Conservation (phyloP, 1,140 invertebrate species). For the Dendroctonus ponderosae region DNA sequence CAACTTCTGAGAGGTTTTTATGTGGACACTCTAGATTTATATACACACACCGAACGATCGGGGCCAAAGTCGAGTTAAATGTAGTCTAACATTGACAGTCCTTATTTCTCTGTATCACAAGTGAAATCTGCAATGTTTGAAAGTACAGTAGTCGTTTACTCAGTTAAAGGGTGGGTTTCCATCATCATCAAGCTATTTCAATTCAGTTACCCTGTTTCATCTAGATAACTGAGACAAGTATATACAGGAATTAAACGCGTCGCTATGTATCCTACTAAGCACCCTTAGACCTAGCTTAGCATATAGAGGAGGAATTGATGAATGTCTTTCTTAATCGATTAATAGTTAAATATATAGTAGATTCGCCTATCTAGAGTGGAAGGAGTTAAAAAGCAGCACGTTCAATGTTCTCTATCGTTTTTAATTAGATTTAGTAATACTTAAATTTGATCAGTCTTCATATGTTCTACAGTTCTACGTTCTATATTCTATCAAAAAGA, state of each 20-base stretch:
- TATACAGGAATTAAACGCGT: too few relatives aligned
- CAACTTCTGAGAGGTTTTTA: too few relatives aligned
- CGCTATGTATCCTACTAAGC: too few relatives aligned
- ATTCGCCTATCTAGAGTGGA: constrained; percentile 23
- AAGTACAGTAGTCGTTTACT: too few relatives aligned
- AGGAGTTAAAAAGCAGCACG: constrained; percentile 23
- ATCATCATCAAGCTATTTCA: too few relatives aligned
- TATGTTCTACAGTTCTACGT: constrained; percentile 7
- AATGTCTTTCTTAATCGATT: neutral
- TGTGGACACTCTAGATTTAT: neutral
- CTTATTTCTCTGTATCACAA: constrained; percentile 51
- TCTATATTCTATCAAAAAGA: constrained; percentile 8
- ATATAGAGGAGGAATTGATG: too few relatives aligned
- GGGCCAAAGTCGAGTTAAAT: neutral
- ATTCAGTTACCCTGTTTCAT: too few relatives aligned
- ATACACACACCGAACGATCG: neutral
- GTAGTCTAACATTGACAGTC: constrained; percentile 38
- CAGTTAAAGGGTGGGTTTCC: too few relatives aligned
- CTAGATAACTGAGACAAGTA: too few relatives aligned
- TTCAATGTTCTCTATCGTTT: neutral
- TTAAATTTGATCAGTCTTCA: constrained; percentile 31
- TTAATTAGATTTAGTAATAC: constrained; percentile 19
- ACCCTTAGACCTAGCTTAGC: too few relatives aligned
- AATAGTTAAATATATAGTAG: constrained; percentile 12
- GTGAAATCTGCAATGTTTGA: constrained; percentile 28